Evolutionary conservation across 2,888 invertebrate species (phyloP), one percentile per base, ranked within the genome.

Genomic region (Uloborus plumipes): DNA sequence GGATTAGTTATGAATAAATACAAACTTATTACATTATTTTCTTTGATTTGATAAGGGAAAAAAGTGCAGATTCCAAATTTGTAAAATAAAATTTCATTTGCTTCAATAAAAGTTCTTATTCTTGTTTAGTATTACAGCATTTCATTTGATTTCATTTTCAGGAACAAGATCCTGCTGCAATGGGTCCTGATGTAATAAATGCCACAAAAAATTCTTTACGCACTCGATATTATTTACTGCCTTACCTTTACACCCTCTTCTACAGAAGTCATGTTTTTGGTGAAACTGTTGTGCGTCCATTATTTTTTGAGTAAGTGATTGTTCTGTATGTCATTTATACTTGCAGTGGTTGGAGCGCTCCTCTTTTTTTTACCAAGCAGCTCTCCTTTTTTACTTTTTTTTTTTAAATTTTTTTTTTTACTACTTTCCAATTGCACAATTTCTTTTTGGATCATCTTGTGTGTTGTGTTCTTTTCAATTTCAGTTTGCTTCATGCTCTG

Each of bases 81-180:
- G 26, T 26, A 4, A 26, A 26, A 26, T 26, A 26, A 26, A 26
- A 26, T 26, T 61, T 18, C 3, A 18, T 61, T 61, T 61, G 22
- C n/a, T 20, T 39, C 9, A 11, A 11, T 39, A 39, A 39, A 39
- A 11, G 7, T 39, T n/a, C n/a, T n/a, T n/a, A n/a, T n/a, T n/a
- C n/a, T n/a, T n/a, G n/a, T n/a, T n/a, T n/a, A n/a, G n/a, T n/a
- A n/a, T n/a, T n/a, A n/a, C n/a, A n/a, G n/a, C n/a, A n/a, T n/a
- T n/a, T n/a, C n/a, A n/a, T n/a, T n/a, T n/a, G n/a, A n/a, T 1
- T 22, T 9, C n/a, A 51, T 20, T 67, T 66, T 31, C 87, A 93
- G 94, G 93, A 93, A 59, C 96, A 96, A 91, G 96, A 96, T 91
- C 96, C 96, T 0, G 95, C 92, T 3, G 92, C 93, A 18, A 89